Base-by-base conservation (phyloP, 2,888 invertebrate genomes). In the Heteromurus nitidus region DNA sequence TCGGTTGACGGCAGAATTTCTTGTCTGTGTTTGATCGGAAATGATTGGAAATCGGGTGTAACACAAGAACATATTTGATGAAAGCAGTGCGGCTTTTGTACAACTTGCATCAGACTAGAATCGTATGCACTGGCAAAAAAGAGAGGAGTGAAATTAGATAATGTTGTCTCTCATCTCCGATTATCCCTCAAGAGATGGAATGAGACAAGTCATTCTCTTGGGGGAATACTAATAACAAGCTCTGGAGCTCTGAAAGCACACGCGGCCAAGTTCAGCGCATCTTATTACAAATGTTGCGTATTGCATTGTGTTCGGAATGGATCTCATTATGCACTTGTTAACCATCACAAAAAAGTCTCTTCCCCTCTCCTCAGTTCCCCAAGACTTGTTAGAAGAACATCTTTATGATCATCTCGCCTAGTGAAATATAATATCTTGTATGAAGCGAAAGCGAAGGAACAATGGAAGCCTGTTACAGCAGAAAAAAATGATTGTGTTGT, bases 71-170 rank as follows among this genome's bases (percentile, higher is more conserved):
- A n/a, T n/a, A n/a, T n/a, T n/a, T n/a, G n/a, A n/a, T n/a, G n/a
- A n/a, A n/a, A n/a, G n/a, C n/a, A n/a, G n/a, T n/a, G n/a, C n/a
- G n/a, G n/a, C n/a, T n/a, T n/a, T n/a, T n/a, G n/a, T n/a, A n/a
- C n/a, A n/a, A n/a, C n/a, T n/a, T n/a, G n/a, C n/a, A n/a, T n/a
- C n/a, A n/a, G n/a, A n/a, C n/a, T n/a, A n/a, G n/a, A n/a, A n/a
- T n/a, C n/a, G n/a, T n/a, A n/a, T n/a, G n/a, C n/a, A n/a, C n/a
- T n/a, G n/a, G n/a, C n/a, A n/a, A 18, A 42, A 5, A 2, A 20
- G 3, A 16, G 26, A 26, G 22, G 18, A 69, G 69, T 55, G 69
- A 69, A 69, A 69, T 24, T 53, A n/a, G 69, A 69, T 69, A 69
- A 69, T 69, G 69, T 16, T 36, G 55, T 36, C 36, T 36, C 13